A percentile compares a stretch with the other conserved stretches of the same genome.
phyloP scores from a whole-genome alignment of 2,888 invertebrate genomes.

The Drosophila mayaguana region DNA sequence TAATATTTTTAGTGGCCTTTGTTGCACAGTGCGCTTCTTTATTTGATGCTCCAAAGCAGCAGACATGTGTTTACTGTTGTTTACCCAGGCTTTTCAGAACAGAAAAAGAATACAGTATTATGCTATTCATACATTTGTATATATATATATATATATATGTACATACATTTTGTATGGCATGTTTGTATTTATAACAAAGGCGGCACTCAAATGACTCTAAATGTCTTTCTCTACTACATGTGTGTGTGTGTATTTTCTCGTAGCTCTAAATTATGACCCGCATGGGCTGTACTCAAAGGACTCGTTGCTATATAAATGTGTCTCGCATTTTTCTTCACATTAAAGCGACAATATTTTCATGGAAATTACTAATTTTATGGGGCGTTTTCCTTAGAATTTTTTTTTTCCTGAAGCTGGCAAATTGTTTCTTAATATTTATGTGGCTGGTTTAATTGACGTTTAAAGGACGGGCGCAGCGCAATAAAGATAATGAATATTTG shows the following conservation, averaged over 20 bases:
- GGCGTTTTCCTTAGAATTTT: slow-evolving; percentile 15
- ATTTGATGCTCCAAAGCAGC: slow-evolving; percentile 51
- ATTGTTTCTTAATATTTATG: slow-evolving; percentile 71
- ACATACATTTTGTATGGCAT: slow-evolving; percentile 43
- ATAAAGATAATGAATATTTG: slow-evolving; percentile 65
- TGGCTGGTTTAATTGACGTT: slow-evolving; percentile 66
- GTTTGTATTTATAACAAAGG: slow-evolving; percentile 70
- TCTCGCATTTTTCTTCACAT: slow-evolving; percentile 68
- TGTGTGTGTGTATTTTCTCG: slow-evolving; percentile 13
- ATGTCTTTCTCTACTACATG: slow-evolving; percentile 34
- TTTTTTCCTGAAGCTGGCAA: slow-evolving; percentile 38
- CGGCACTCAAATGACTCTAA: slow-evolving; percentile 69
- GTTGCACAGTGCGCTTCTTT: slow-evolving; percentile 43
- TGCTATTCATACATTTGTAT: slow-evolving; percentile 23
- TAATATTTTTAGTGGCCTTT: slow-evolving; percentile 79
- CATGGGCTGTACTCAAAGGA: slow-evolving; percentile 51
- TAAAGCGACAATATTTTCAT: slow-evolving; percentile 71
- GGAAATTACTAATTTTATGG: slow-evolving; percentile 70
- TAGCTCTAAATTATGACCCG: slow-evolving; percentile 65
- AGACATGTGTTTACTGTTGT: slow-evolving; percentile 75
- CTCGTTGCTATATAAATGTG: slow-evolving; percentile 65
- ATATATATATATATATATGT: not conserved
- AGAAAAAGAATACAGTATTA: slow-evolving; percentile 18
- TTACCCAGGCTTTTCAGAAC: slow-evolving; percentile 28
- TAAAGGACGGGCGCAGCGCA: slow-evolving; percentile 8